These are phyloP conservation scores for Tachycineta bicolor DNA, from an alignment of 2,113 vertebrate species.

Conservation along the genomic window DNA sequence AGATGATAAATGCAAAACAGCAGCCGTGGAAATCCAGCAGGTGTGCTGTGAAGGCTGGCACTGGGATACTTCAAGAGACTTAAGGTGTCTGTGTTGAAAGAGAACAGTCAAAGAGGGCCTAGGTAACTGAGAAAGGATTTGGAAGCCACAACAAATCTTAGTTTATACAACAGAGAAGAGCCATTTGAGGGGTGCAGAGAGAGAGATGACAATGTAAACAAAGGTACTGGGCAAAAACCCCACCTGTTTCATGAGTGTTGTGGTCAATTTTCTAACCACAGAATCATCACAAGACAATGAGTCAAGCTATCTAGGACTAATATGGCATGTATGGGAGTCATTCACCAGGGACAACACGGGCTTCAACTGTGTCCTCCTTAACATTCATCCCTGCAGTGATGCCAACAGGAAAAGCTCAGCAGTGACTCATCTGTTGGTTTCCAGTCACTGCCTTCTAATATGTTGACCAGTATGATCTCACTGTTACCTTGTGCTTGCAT, in stretches of 20 bases:
- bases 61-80: not conserved
- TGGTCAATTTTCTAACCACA: not conserved
- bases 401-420: constrained; percentile 16
- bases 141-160: not conserved
- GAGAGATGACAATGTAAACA: not conserved
- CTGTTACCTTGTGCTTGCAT: constrained; percentile 12
- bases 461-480: constrained; percentile 20
- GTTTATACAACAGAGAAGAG: not conserved
- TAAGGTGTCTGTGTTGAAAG: not conserved
- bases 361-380: not conserved
- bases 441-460: not conserved
- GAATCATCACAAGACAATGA: not conserved
- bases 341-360: not conserved
- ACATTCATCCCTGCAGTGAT: not conserved
- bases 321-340: not conserved
- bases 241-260: not conserved
- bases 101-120: not conserved
- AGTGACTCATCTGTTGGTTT: constrained; percentile 41
- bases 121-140: not conserved
- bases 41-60: not conserved
- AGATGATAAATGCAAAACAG: not conserved
- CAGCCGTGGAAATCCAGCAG: not conserved
- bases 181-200: not conserved
- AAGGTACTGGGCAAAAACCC: not conserved
- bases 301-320: not conserved